Conservation (phyloP, 2,797 vertebrate species). For the Luscinia megarhynchos region DNA sequence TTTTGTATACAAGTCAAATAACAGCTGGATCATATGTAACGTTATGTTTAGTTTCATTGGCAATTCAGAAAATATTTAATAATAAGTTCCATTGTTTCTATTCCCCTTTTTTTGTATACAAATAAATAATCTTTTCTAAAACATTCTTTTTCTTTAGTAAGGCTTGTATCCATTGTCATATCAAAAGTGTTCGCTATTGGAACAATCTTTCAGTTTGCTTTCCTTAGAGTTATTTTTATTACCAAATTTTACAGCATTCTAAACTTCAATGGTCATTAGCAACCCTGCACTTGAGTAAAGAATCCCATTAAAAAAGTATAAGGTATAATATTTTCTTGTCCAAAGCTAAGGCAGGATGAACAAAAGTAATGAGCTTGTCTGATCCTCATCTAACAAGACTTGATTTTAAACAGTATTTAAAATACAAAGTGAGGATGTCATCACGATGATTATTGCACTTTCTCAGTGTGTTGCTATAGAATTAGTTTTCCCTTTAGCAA, state of each 20-base stretch:
- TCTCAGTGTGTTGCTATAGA: constrained; percentile 13
- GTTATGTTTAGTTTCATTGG: constrained; percentile 24
- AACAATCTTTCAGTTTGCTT: constrained; percentile 48
- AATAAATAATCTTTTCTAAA: constrained; percentile 63
- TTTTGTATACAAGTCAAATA: constrained; percentile 7
- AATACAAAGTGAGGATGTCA: constrained; percentile 25
- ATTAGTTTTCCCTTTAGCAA: constrained; percentile 24
- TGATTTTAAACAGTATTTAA: constrained; percentile 45
- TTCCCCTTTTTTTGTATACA: constrained; percentile 52
- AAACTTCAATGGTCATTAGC: constrained; percentile 34
- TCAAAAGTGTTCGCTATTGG: constrained; percentile 56
- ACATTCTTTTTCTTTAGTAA: constrained; percentile 62
- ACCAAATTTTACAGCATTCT: constrained; percentile 56
- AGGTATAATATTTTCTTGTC: constrained; percentile 41
- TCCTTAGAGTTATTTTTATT: constrained; percentile 48
- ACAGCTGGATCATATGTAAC: background rate
- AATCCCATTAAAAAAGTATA: constrained; percentile 53
- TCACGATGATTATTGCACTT: constrained; percentile 36
- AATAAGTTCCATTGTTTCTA: constrained; percentile 52
- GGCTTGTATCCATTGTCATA: constrained; percentile 53
- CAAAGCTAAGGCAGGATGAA: constrained; percentile 40
- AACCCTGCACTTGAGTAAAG: constrained; percentile 59
- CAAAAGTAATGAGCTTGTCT: constrained; percentile 22
- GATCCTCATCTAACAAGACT: constrained; percentile 30
- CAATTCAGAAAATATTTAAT: constrained; percentile 56